A percentile compares a stretch with the other conserved stretches of the same genome.
Conservation (phyloP, 2,888 invertebrate genomes). For the Calliphora vomitoria region DNA sequence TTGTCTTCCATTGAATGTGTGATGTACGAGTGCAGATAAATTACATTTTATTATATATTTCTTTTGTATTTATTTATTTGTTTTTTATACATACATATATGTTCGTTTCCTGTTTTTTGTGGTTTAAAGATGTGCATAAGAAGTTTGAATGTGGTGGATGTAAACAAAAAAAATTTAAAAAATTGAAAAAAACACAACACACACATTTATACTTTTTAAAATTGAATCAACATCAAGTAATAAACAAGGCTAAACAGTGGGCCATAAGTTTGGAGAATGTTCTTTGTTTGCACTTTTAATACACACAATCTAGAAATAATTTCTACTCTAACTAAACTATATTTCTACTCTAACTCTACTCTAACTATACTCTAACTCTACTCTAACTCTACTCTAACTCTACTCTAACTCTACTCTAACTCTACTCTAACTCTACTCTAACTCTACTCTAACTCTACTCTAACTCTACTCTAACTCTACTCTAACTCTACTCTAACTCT, state of each 20-base stretch:
- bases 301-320: no score
- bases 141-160: slow-evolving; percentile 22
- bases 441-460: no score
- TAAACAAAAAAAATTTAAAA: not conserved
- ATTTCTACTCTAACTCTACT: no score
- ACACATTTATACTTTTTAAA: not conserved
- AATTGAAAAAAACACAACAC: not conserved
- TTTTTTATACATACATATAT: slow-evolving; percentile 23
- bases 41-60: slow-evolving; percentile 48
- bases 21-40: slow-evolving; percentile 35
- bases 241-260: not conserved
- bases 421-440: no score
- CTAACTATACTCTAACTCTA: no score
- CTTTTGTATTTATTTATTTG: slow-evolving; percentile 5
- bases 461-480: no score
- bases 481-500: no score
- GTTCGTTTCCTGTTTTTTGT: slow-evolving; percentile 46
- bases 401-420: no score
- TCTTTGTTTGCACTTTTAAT: no score
- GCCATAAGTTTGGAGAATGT: not conserved
- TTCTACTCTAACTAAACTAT: no score
- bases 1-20: not conserved
- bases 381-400: no score
- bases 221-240: slow-evolving; percentile 9
- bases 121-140: slow-evolving; percentile 21